These are phyloP conservation scores for Sinocyclocheilus grahami DNA, from an alignment of 2,113 vertebrate genomes.

Conservation along the genomic window DNA sequence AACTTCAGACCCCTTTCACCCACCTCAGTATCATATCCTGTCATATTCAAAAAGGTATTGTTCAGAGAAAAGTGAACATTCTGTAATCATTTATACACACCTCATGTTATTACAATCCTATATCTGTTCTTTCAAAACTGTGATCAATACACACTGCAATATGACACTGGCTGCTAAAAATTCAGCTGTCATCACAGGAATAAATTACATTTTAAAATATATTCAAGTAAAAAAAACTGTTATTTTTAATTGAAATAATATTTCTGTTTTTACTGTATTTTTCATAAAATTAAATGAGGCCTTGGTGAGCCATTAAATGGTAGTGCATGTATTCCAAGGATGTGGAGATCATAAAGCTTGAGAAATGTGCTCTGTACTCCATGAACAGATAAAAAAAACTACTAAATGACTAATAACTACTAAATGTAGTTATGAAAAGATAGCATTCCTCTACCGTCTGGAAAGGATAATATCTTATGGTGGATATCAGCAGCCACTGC, in stretches of 20 bases:
- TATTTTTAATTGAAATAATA: no score
- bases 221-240: neutral
- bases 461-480: constrained; percentile 79
- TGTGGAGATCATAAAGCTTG: neutral
- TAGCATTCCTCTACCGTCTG: constrained; percentile 74
- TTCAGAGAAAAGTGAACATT: neutral
- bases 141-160: neutral
- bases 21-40: constrained; percentile 87
- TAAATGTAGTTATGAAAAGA: no score
- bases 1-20: constrained; percentile 90
- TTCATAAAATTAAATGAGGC: no score
- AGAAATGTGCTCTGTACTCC: neutral
- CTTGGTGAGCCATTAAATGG: no score
- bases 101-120: neutral
- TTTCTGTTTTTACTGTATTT: no score
- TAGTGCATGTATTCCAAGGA: neutral
- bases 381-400: no score
- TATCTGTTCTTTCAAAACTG: neutral
- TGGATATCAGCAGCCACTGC: constrained; percentile 88
- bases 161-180: neutral
- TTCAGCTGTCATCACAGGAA: neutral
- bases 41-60: neutral
- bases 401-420: no score
- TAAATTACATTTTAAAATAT: neutral
- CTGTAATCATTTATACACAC: neutral